Evolutionary conservation across 35 echinoderm and acorn worm genomes (phyloP).

Genomic region (Nesometra sesokonis): DNA sequence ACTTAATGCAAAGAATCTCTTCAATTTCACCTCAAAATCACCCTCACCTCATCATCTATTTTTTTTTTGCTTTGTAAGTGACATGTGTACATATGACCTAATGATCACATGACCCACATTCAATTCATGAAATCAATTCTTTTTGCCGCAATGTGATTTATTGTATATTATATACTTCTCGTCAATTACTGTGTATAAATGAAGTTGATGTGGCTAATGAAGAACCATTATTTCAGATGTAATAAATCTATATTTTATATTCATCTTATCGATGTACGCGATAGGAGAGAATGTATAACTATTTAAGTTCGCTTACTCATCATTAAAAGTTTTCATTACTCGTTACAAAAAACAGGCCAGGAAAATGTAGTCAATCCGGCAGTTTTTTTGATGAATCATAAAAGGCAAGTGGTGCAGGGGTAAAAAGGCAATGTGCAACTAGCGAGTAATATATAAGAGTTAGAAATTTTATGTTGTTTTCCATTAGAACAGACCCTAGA

Average conservation of each 20-base stretch:
- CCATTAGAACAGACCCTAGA: too few species aligned
- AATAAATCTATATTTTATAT: neutral
- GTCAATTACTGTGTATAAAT: neutral
- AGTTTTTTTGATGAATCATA: too few species aligned
- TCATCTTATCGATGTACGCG: neutral
- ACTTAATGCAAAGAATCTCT: neutral
- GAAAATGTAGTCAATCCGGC: too few species aligned
- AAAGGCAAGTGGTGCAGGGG: too few species aligned
- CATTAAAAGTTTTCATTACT: too few species aligned
- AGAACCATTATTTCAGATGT: neutral
- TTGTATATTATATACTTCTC: neutral
- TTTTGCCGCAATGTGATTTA: neutral
- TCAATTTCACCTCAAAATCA: neutral
- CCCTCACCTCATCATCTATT: neutral
- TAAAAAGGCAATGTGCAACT: too few species aligned
- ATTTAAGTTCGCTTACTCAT: neutral
- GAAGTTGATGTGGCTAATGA: neutral
- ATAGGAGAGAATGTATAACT: neutral
- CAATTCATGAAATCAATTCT: neutral
- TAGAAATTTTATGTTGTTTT: too few species aligned
- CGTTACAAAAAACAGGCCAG: too few species aligned
- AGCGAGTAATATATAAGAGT: too few species aligned
- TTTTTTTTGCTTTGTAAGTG: neutral
- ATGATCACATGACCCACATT: neutral
- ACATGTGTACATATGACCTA: neutral